Conservation (phyloP, 1,140 invertebrate genomes). For the Drosophila murphyi region DNA sequence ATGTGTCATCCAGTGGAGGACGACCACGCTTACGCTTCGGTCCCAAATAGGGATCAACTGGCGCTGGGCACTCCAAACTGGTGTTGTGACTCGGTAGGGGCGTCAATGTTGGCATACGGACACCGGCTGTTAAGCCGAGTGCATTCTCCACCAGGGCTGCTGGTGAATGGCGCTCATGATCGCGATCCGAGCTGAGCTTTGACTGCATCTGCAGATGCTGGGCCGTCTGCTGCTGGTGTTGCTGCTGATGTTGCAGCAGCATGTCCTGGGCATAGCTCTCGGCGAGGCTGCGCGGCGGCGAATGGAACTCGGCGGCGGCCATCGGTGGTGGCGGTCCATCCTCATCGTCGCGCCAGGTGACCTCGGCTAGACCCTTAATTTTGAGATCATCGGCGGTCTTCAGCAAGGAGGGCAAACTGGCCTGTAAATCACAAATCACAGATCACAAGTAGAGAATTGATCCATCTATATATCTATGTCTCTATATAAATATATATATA, state of each 20-base stretch:
- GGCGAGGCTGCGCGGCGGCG: constrained; percentile 60
- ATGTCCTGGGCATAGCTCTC: constrained; percentile 66
- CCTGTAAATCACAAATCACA: constrained; percentile 85
- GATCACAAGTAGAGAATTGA: too few relatives aligned
- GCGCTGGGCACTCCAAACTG: constrained; percentile 30
- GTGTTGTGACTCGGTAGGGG: constrained; percentile 38
- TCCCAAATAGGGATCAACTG: constrained; percentile 68
- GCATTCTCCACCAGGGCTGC: constrained; percentile 47
- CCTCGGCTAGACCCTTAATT: constrained; percentile 95
- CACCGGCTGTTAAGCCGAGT: constrained; percentile 47
- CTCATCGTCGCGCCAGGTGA: constrained; percentile 89
- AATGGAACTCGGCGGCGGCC: constrained; percentile 81
- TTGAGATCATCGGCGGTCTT: constrained; percentile 96
- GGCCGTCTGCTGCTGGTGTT: constrained; percentile 47
- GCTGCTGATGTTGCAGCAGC: constrained; percentile 48
- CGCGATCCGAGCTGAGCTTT: constrained; percentile 14
- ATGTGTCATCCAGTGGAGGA: constrained; percentile 87
- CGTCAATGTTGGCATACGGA: constrained; percentile 63
- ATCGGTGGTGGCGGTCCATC: constrained; percentile 80
- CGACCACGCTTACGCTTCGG: constrained; percentile 86
- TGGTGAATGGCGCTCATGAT: constrained; percentile 53
- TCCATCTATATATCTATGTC: too few relatives aligned
- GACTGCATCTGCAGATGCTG: constrained; percentile 27
- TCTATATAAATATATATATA: too few relatives aligned
- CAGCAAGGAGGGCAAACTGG: constrained; percentile 92